A percentile compares a stretch with the other conserved stretches of the same genome.
These are phyloP conservation scores for Neosilurus mollespiculum DNA, from an alignment of 2,797 vertebrate genomes.

Conservation along the genomic window DNA sequence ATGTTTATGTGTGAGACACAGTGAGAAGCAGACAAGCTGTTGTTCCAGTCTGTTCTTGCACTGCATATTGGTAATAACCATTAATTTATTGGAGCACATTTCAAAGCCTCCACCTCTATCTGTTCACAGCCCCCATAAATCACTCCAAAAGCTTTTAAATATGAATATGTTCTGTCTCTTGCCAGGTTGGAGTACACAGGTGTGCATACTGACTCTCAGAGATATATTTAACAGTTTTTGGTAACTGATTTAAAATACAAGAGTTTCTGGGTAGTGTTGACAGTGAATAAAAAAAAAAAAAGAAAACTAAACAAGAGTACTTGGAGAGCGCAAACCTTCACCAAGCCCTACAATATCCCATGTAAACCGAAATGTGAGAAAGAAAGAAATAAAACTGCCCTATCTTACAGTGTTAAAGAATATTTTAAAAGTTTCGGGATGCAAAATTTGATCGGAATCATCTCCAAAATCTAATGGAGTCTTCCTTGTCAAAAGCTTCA, in stretches of 20 bases:
- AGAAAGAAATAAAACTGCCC: no score
- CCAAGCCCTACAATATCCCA: no score
- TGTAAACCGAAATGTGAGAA: no score
- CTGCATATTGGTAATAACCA: slow-evolving; percentile 26
- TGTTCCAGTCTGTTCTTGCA: slow-evolving; percentile 36
- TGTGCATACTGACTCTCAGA: not conserved
- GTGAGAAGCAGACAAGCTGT: slow-evolving; percentile 26
- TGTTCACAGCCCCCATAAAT: slow-evolving; percentile 13
- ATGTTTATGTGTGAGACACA: slow-evolving; percentile 24
- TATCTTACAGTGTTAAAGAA: no score
- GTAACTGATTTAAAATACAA: not conserved
- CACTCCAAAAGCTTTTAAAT: slow-evolving; percentile 17
- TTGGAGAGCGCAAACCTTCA: no score
- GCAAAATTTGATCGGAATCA: no score
- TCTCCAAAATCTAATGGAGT: no score
- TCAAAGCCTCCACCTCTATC: slow-evolving; percentile 26
- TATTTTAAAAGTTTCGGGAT: no score
- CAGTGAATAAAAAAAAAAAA: not conserved
- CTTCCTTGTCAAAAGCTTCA: no score
- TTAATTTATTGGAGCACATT: slow-evolving; percentile 23
- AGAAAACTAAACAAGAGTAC: no score
- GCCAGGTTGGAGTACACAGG: not conserved
- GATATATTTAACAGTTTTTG: not conserved
- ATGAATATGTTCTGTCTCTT: slow-evolving; percentile 3
- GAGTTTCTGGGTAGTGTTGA: not conserved